phyloP scores from a whole-genome alignment of 2,113 vertebrate species.

The Callospermophilus lateralis region DNA sequence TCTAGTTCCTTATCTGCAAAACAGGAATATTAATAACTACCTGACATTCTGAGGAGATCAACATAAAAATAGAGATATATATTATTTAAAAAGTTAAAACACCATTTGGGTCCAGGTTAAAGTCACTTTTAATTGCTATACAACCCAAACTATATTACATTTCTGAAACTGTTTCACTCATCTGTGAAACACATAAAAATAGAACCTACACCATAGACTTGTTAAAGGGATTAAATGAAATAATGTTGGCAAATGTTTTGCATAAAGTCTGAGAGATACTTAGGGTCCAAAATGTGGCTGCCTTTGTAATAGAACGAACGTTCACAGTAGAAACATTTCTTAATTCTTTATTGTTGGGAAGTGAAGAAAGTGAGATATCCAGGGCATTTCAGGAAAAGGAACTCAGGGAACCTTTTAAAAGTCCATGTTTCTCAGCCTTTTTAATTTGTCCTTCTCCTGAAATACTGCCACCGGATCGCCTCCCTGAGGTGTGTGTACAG shows the following conservation, averaged over 20 bases:
- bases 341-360: background rate
- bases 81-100: slow-evolving; percentile 28
- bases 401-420: background rate
- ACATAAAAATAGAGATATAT: background rate
- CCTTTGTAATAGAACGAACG: background rate
- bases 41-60: background rate
- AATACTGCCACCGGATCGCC: background rate
- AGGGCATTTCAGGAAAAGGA: background rate
- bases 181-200: background rate
- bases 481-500: background rate
- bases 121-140: background rate
- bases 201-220: background rate
- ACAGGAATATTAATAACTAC: background rate
- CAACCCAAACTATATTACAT: background rate
- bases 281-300: background rate
- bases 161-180: slow-evolving; percentile 11
- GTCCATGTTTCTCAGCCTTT: background rate
- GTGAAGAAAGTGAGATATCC: background rate
- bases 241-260: background rate
- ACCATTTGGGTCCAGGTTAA: background rate
- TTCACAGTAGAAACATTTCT: background rate
- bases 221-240: slow-evolving; percentile 40
- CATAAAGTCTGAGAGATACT: background rate
- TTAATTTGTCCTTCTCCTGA: background rate
- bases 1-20: background rate